Evolutionary conservation across 1,140 invertebrate genomes (phyloP), one percentile per base, ranked within the genome.

Genomic region (Zaprionus taronus): DNA sequence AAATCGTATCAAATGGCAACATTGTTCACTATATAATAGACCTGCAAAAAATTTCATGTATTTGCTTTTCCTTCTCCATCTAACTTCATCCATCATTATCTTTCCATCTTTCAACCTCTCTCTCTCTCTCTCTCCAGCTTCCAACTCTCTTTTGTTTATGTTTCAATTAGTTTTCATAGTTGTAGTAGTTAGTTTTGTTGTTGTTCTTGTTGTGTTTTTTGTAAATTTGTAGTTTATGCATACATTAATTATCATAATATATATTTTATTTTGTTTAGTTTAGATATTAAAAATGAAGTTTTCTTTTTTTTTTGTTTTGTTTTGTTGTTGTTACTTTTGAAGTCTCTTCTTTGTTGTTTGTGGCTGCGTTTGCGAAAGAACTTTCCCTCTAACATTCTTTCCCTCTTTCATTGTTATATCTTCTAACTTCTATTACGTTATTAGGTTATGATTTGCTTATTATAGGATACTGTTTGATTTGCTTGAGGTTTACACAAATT

Each of bases 1-100:
- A 86, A 89, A 89, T 90, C 79, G 68, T 84, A 89, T 89, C 85
- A 90, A 89, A 89, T 90, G 81, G 84, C 85, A 89, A 89, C 84
- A 89, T 89, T 87, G 84, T 89, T 83, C 78, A 89, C 79, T 87
- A 87, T 89, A 87, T 80, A 80, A 87, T 86, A 86, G 83, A 87
- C 80, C 84, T 89, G 84, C 83, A 89, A 87, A 89, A 79, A 89
- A 87, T 87, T 83, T 87, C 83, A 53, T 69, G 47, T 75, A 65
- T 78, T 81, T 71, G 34, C 63, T 60, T 61, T 31, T 44, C 24
- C 20, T 44, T 14, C 22, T 44, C 34, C 31, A 34, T 11, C 9
- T 9, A 34, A 34, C 31, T 34, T 34, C 31, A 9, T 34, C 31
- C 31, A 11, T 31, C 2, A 11, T 31, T 9, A 31, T 34, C 20